Base-by-base conservation (phyloP, 2,113 vertebrate genomes). In the Physeter macrocephalus region DNA sequence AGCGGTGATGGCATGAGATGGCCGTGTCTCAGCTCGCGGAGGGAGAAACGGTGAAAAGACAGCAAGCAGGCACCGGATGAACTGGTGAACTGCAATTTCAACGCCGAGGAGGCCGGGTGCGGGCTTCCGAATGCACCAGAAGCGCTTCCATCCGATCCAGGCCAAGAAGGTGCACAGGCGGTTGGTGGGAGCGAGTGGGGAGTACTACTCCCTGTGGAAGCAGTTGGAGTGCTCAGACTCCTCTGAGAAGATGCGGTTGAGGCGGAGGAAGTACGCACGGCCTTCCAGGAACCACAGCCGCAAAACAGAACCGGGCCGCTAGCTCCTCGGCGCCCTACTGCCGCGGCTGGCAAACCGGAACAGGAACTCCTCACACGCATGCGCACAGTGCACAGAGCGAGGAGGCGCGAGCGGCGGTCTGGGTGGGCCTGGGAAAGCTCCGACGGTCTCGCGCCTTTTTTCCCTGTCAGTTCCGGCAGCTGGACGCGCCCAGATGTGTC, bases 161-260 rank as follows among this genome's bases (percentile, higher is more conserved):
- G 99, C 99, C 25, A 99, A 99, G 98, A 99, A 99, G 99, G 99
- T 99, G 95, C 41, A 49, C 31, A 23, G 20, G 52, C 15, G 41
- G 61, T 99, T 99, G 0, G 99, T 99, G 72, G 99, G 99, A 0
- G 99, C 99, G 97, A 99, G 99, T 10, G 99, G 99, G 97, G 99
- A 99, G 92, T 99, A 99, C 97, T 99, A 99, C 98, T 99, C 99
- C 98, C 98, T 99, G 98, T 99, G 99, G 99, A 99, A 99, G 98
- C 99, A 99, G 97, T 99, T 99, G 0, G 99, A 99, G 10, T 98
- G 99, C 10, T 99, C 99, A 0, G 99, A 99, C 94, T 99, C 99
- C 98, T 99, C 95, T 99, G 99, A 99, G 98, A 99, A 99, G 98
- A 98, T 99, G 1, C 99, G 99, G 85, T 97, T 99, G 90, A 29